A percentile compares a stretch with the other conserved stretches of the same genome.
phyloP scores from a whole-genome alignment of 1,140 invertebrate species.

The Macrosteles quadrilineatus region DNA sequence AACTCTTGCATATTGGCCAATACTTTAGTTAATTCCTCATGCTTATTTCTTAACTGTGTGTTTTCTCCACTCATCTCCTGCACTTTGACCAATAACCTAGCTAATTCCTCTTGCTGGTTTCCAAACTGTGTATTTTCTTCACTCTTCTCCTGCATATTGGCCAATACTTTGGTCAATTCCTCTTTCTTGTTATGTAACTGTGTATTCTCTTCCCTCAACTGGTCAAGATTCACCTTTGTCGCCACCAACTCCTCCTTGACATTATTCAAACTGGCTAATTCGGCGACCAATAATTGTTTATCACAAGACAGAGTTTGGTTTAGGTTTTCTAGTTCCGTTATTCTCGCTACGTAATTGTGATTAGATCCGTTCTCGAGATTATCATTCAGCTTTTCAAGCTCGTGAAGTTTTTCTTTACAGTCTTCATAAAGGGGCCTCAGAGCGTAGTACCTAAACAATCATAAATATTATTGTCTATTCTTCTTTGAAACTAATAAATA shows the following conservation, averaged over 20 bases:
- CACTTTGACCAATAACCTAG: too few species aligned
- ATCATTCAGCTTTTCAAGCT: slow-evolving; percentile 57
- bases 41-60: too few species aligned
- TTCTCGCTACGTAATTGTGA: slow-evolving; percentile 53
- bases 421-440: slow-evolving; percentile 49
- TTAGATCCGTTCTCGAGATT: slow-evolving; percentile 66
- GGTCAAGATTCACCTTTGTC: not conserved
- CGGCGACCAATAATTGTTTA: not conserved
- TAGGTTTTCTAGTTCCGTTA: not conserved
- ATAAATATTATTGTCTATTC: too few species aligned
- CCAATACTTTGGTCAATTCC: too few species aligned
- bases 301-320: not conserved
- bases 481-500: too few species aligned
- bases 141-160: too few species aligned
- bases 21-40: too few species aligned
- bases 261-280: not conserved
- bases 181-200: too few species aligned
- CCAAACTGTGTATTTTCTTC: too few species aligned
- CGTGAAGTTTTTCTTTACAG: slow-evolving; percentile 18
- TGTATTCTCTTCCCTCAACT: too few species aligned
- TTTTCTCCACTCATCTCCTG: too few species aligned
- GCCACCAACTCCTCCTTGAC: not conserved
- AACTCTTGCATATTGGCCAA: not conserved
- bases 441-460: slow-evolving; percentile 51
- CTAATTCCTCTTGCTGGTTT: too few species aligned